Base-by-base conservation (phyloP, 2,797 vertebrate species). In the Scleropages formosus region DNA sequence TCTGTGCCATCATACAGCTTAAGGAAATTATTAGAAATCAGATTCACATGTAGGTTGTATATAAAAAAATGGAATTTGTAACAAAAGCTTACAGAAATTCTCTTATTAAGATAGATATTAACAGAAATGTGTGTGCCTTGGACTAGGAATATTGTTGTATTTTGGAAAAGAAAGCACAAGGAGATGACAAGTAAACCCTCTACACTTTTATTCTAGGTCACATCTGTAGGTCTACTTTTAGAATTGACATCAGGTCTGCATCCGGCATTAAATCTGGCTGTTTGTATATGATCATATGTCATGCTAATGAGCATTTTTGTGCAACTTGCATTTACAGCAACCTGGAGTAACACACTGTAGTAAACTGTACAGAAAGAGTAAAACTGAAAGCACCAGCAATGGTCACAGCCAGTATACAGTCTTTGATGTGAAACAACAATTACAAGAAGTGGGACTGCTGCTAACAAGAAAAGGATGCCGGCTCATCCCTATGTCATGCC, bases 371-470 rank as follows among this genome's bases (percentile, higher is more conserved):
- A 75, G 20, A 76, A 70, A 31, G 62, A 87, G 83, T 84, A 84
- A 88, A 78, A 88, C 80, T 77, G 84, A 89, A 80, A 89, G 83
- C 73, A 82, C 79, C 15, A 66, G 80, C 73, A 72, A 44, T 67
- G 76, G 20, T 82, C 73, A 3, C 77, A 53, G 79, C 83, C 75
- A 81, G 81, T 64, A 77, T 80, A 63, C 82, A 51, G 74, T 70
- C 83, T 87, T 89, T 84, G 66, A 84, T 79, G 77, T 83, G 53
- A 68, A 81, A 76, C 78, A 83, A 73, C 84, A 84, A 81, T 91
- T 90, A 90, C 89, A 88, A 90, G 89, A 93, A 92, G 84, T 86
- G 88, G 81, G 84, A 84, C 74, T 80, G 83, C 76, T 77, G 39
- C 72, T 89, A 83, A 89, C 88, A 90, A 88, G 90, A 91, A 92